A percentile compares a stretch with the other conserved stretches of the same genome.
Evolutionary conservation across 1,140 invertebrate genomes (phyloP).

Genomic region (Wiebesia pumilae): DNA sequence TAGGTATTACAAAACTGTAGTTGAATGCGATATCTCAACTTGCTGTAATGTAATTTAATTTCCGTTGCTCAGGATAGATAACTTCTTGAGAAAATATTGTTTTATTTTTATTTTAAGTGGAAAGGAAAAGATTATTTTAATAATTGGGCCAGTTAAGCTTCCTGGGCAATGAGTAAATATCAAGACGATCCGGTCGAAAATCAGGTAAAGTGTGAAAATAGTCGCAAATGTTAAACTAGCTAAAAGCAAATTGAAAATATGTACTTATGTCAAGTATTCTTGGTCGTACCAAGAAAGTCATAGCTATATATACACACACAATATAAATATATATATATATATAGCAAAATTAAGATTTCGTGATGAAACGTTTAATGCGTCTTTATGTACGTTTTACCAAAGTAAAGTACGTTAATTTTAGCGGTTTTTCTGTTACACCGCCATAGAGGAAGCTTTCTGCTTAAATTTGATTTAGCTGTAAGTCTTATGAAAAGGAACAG

Average conservation of each 20-base stretch:
- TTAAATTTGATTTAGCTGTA: constrained; percentile 44
- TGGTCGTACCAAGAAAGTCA: constrained; percentile 49
- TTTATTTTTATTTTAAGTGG: constrained; percentile 36
- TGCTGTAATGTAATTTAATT: constrained; percentile 51
- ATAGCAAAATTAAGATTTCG: constrained; percentile 49
- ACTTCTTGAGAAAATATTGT: constrained; percentile 3
- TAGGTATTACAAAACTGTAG: constrained; percentile 47
- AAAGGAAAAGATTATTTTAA: constrained; percentile 31
- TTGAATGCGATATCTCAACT: constrained; percentile 53
- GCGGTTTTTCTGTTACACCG: constrained; percentile 31
- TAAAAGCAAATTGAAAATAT: constrained; percentile 49
- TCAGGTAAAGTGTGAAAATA: constrained; percentile 44
- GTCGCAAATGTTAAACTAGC: constrained; percentile 49
- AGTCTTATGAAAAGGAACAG: constrained; percentile 34
- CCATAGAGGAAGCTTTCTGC: constrained; percentile 38
- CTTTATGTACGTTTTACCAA: constrained; percentile 53
- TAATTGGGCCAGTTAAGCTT: constrained; percentile 4
- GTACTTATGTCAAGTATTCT: constrained; percentile 51
- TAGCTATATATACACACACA: constrained; percentile 37
- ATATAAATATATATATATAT: too few species aligned
- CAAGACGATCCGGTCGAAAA: constrained; percentile 15
- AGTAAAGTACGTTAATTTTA: constrained; percentile 51
- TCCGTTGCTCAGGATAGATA: constrained; percentile 28
- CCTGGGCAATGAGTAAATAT: constrained; percentile 26
- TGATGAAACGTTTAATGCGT: constrained; percentile 51